phyloP scores from a whole-genome alignment of 2,888 invertebrate genomes.

The Oxycera nigricornis region DNA sequence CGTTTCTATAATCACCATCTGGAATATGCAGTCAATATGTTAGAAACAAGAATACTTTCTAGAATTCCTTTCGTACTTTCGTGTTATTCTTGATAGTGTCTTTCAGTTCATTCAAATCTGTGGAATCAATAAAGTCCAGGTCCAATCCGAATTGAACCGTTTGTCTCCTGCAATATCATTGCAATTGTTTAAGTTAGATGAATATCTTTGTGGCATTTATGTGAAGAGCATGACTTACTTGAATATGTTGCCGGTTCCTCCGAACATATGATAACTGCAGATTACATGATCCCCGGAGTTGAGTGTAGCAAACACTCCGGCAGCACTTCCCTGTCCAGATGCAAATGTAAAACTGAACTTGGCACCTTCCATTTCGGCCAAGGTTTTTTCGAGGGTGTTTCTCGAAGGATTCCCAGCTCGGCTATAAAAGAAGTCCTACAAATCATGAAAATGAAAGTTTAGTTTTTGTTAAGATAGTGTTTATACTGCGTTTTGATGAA shows the following conservation, averaged over 20 bases:
- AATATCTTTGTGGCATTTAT: background rate
- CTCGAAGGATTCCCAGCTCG: constrained; percentile 95
- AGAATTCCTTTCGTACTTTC: constrained; percentile 69
- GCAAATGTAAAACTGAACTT: constrained; percentile 84
- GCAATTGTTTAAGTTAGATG: background rate
- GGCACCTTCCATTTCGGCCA: constrained; percentile 89
- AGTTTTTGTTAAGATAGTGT: too few relatives aligned
- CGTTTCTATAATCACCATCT: constrained; percentile 92
- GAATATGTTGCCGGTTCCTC: constrained; percentile 85
- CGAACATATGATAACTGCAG: constrained; percentile 91
- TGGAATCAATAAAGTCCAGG: constrained; percentile 80
- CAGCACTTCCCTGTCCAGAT: constrained; percentile 89
- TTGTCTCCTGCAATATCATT: constrained; percentile 65
- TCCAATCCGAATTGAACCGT: constrained; percentile 74
- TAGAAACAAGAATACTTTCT: background rate
- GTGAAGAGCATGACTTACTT: constrained; percentile 62
- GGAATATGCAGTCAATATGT: constrained; percentile 53
- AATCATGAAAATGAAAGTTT: too few relatives aligned
- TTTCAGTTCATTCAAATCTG: constrained; percentile 70
- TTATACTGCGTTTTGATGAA: too few relatives aligned
- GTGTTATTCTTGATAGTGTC: constrained; percentile 78
- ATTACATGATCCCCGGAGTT: constrained; percentile 88
- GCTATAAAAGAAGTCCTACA: constrained; percentile 87
- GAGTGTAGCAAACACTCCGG: constrained; percentile 77
- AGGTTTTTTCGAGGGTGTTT: constrained; percentile 83